A percentile compares a stretch with the other conserved stretches of the same genome.
Evolutionary conservation across 2,797 vertebrate genomes (phyloP).

Genomic region (Ctenochaetus hawaiiensis): DNA sequence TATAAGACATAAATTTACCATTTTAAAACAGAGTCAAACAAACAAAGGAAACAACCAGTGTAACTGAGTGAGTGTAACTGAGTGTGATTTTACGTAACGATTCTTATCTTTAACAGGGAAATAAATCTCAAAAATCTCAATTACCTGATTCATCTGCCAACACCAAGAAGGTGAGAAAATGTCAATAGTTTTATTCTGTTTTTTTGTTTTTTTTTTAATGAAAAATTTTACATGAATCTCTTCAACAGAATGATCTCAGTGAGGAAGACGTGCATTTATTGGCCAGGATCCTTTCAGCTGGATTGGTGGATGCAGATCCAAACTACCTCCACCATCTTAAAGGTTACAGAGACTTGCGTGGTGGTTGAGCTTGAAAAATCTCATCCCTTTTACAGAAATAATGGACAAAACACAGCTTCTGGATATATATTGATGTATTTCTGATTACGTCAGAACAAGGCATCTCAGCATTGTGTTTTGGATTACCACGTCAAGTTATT

Average conservation of each 20-base stretch:
- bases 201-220: neutral
- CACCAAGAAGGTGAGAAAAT: slow-evolving; percentile 75
- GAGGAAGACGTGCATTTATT: slow-evolving; percentile 81
- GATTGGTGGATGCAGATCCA: slow-evolving; percentile 87
- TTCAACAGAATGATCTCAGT: slow-evolving; percentile 78
- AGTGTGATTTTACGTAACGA: neutral
- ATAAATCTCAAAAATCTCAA: slow-evolving; percentile 56
- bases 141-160: slow-evolving; percentile 47
- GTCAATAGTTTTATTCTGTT: neutral
- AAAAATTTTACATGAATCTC: neutral
- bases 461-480: slow-evolving; percentile 8
- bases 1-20: neutral
- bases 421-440: slow-evolving; percentile 14
- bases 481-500: slow-evolving; percentile 9
- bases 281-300: slow-evolving; percentile 81
- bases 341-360: slow-evolving; percentile 80
- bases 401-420: slow-evolving; percentile 1
- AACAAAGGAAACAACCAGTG: neutral
- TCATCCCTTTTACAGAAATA: neutral
- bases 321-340: slow-evolving; percentile 86
- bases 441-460: slow-evolving; percentile 11
- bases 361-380: slow-evolving; percentile 33
- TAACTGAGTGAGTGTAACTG: neutral
- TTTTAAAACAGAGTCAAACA: neutral
- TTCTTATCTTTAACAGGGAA: slow-evolving; percentile 57